Percentiles rank a stretch among this genome's conserved stretches.
These are phyloP conservation scores for Thelaira solivaga DNA, from an alignment of 2,888 invertebrate species.

Conservation along the genomic window DNA sequence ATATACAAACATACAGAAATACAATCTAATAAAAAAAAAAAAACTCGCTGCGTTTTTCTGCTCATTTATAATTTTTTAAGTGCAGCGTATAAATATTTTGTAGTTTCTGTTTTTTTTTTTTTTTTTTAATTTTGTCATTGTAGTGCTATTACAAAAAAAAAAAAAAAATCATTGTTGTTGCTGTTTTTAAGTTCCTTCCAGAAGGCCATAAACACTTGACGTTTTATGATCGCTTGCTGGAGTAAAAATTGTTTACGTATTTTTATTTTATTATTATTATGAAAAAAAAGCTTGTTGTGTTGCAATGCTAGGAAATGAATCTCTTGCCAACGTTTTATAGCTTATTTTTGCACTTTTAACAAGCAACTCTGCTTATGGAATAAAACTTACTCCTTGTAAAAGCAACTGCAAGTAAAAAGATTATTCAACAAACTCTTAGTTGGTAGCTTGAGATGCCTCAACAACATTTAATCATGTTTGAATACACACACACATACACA, in stretches of 20 bases:
- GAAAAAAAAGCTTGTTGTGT: conserved; percentile 11
- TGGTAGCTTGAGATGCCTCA: conserved; percentile 46
- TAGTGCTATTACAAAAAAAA: conserved; percentile 26
- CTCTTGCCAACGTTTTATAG: conserved; percentile 50
- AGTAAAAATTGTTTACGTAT: conserved; percentile 30
- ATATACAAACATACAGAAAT: background rate
- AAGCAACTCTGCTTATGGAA: background rate
- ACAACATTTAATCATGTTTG: conserved; percentile 39
- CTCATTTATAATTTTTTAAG: conserved; percentile 16
- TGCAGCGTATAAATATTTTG: conserved; percentile 36
- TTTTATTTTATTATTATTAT: too few species aligned
- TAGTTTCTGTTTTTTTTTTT: background rate
- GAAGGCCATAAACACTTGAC: conserved; percentile 61
- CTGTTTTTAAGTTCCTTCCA: conserved; percentile 9
- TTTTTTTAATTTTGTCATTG: background rate
- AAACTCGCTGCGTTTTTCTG: conserved; percentile 1
- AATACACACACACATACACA: background rate
- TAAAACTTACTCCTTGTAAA: conserved; percentile 1
- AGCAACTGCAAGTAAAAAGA: conserved; percentile 43
- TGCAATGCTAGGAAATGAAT: conserved; percentile 51
- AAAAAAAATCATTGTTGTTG: conserved; percentile 7
- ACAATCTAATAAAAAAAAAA: background rate
- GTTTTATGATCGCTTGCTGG: conserved; percentile 54
- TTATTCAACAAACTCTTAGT: conserved; percentile 50
- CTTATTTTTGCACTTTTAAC: conserved; percentile 9